Percentiles rank a stretch among this genome's conserved stretches.
These are phyloP conservation scores for Apotomis turbidana DNA, from an alignment of 2,888 invertebrate genomes.

Conservation along the genomic window DNA sequence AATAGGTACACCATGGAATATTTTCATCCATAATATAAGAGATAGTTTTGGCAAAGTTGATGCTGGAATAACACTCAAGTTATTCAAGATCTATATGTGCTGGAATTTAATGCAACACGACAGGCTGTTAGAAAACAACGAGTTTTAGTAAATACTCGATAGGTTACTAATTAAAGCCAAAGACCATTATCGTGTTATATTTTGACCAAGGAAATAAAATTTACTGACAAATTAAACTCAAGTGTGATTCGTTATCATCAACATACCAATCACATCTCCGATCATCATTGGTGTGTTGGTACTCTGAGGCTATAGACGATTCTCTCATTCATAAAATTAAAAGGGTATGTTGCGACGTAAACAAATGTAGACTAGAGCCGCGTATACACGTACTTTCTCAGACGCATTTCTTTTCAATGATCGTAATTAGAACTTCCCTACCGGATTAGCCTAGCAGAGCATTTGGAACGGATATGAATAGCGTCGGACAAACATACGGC, in stretches of 20 bases:
- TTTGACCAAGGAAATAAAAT: no score
- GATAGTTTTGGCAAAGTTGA: no score
- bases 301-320: no score
- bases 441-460: slow-evolving; percentile 50
- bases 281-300: no score
- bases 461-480: slow-evolving; percentile 68
- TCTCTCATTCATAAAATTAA: no score
- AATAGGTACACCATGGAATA: slow-evolving; percentile 20
- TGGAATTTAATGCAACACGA: background rate
- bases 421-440: slow-evolving; percentile 28
- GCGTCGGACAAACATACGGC: slow-evolving; percentile 68
- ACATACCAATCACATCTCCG: no score
- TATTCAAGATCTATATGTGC: background rate
- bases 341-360: background rate
- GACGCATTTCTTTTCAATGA: background rate
- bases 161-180: background rate
- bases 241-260: no score
- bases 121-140: background rate
- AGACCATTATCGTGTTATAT: no score
- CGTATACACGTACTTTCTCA: background rate
- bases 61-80: no score
- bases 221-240: no score
- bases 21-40: background rate
- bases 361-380: no score
- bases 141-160: background rate